phyloP scores from a whole-genome alignment of 2,113 vertebrate genomes.

The Mobula birostris region DNA sequence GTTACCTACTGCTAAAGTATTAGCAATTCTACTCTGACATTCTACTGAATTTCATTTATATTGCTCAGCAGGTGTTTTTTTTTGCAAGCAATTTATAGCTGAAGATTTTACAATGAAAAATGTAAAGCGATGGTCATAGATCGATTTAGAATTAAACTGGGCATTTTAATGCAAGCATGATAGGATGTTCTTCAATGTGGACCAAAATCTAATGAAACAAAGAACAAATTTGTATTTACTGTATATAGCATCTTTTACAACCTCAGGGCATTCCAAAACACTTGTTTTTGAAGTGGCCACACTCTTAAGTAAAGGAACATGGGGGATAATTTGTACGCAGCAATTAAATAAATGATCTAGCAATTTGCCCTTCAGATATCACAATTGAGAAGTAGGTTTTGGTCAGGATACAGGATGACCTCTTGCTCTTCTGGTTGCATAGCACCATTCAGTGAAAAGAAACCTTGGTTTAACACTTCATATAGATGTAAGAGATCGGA shows the following conservation, averaged over 20 bases:
- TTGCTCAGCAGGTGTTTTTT: background rate
- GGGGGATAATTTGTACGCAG: background rate
- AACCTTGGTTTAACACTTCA: background rate
- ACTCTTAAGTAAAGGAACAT: background rate
- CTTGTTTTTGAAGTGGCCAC: background rate
- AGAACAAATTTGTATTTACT: background rate
- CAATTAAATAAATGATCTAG: background rate
- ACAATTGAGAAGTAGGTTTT: background rate
- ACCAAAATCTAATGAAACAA: background rate
- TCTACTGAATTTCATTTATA: background rate
- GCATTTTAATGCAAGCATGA: background rate
- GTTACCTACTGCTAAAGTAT: background rate
- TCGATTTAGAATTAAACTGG: background rate
- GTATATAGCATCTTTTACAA: background rate
- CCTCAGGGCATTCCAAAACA: background rate
- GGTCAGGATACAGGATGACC: background rate
- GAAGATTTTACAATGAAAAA: background rate
- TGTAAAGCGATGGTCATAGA: background rate
- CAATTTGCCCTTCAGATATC: background rate
- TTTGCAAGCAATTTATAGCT: background rate
- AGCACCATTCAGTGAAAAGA: background rate
- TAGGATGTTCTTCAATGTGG: background rate
- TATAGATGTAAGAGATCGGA: no score
- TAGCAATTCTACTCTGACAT: background rate
- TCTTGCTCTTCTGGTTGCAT: background rate